Base-by-base conservation (phyloP, 2,113 vertebrate genomes). In the Eudyptes chrysolophus region DNA sequence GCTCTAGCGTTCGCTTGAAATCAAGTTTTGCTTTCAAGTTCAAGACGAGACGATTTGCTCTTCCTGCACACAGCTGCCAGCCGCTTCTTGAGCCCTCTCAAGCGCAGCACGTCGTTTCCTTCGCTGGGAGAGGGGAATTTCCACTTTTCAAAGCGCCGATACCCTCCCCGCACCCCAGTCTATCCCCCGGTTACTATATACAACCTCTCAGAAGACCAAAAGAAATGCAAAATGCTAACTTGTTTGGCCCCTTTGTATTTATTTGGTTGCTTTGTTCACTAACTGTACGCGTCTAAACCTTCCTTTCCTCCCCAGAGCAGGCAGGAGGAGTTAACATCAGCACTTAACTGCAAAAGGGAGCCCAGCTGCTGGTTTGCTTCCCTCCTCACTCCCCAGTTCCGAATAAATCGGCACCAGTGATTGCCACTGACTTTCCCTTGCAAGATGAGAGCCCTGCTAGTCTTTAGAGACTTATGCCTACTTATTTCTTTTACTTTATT, bases 1-100 rank as follows among this genome's bases (percentile, higher is more conserved):
- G 30, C 70, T 77, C 34, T 51, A 9, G 20, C 17, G 30, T 55
- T 93, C 26, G 4, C 75, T 60, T 80, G 69, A 94, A 94, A 93
- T 9, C 1, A 7, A 55, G 60, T 96, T 72, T 96, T 94, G 52
- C 95, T 96, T 97, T 96, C 96, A 94, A 74, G 85, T 89, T 95
- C 68, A 61, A 64, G 55, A 62, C 25, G 32, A 90, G 80, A 44
- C 4, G 25, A 13, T 90, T 91, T 96, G 61, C 77, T 75, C 68
- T 97, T 97, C 96, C 93, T 95, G 95, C 58, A 15, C 22, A 13
- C 71, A 64, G 84, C 94, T 97, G 90, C 64, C 48, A 79, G 29
- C 30, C 0, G 1, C 66, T 62, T 34, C n/a, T 24, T 44, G 87
- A 88, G 48, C 87, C 24, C 34, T 77, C 84, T 84, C 65, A 79